phyloP scores from a whole-genome alignment of 2,888 invertebrate genomes.

The Metellina segmentata region DNA sequence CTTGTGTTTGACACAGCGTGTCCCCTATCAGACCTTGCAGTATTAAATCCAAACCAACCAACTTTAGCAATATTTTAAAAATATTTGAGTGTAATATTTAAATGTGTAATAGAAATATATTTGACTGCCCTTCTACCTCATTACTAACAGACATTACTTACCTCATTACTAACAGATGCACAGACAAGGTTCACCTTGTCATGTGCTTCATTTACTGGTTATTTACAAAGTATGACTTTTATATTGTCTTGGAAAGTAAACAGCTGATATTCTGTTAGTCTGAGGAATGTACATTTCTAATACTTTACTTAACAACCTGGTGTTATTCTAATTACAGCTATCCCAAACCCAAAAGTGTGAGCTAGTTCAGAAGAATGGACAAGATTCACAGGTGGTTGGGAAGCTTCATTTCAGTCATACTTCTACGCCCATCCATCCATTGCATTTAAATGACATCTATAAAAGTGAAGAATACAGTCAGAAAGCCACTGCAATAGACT shows the following conservation, averaged over 20 bases:
- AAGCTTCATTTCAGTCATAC: conserved; percentile 24
- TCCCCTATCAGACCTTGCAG: too few relatives aligned
- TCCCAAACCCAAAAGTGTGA: neutral
- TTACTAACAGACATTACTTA: too few relatives aligned
- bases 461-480: conserved; percentile 15
- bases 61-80: too few relatives aligned
- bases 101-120: too few relatives aligned
- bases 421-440: conserved; percentile 13
- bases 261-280: too few relatives aligned
- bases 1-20: too few relatives aligned
- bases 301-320: neutral
- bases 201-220: neutral
- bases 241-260: too few relatives aligned
- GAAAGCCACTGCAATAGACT: conserved; percentile 12
- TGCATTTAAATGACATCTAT: neutral
- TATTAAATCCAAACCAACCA: too few relatives aligned
- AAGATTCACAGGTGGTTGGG: conserved; percentile 2
- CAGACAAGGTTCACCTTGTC: neutral
- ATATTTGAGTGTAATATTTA: too few relatives aligned
- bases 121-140: too few relatives aligned
- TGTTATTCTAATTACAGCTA: neutral
- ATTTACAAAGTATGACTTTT: neutral
- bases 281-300: neutral
- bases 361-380: neutral
- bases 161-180: neutral